Conservation (phyloP, 2,797 vertebrate species). For the Mallotus villosus region DNA sequence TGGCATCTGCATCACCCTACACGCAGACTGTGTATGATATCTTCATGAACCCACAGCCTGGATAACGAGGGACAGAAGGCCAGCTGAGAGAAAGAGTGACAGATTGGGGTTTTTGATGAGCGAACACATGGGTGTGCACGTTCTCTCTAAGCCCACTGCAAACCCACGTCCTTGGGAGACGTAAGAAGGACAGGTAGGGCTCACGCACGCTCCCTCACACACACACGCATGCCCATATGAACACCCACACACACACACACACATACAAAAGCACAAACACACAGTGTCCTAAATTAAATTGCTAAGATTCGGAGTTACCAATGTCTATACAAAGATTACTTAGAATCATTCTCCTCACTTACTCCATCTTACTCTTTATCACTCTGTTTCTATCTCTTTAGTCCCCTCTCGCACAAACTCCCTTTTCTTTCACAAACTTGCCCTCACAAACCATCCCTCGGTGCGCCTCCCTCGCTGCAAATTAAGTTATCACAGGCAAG, state of each 20-base stretch:
- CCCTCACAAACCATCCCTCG: too few species aligned
- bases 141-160: conserved; percentile 57
- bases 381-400: too few species aligned
- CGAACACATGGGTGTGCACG: conserved; percentile 72
- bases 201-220: conserved; percentile 25
- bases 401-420: too few species aligned
- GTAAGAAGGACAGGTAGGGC: conserved; percentile 25
- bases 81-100: conserved; percentile 67
- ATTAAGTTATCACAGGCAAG: conserved; percentile 36
- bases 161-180: conserved; percentile 41
- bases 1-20: conserved; percentile 57
- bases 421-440: too few species aligned
- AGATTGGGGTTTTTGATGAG: conserved; percentile 51
- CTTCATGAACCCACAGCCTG: conserved; percentile 61
- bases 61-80: conserved; percentile 57
- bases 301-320: too few species aligned
- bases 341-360: neutral
- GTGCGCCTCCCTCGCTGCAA: neutral
- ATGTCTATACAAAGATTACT: too few species aligned
- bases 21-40: conserved; percentile 59
- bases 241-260: conserved; percentile 2
- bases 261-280: neutral
- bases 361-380: too few species aligned
- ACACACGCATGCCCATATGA: neutral
- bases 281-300: too few species aligned